Evolutionary conservation across 2,888 invertebrate species (phyloP).

Genomic region (Hydriomena furcata): DNA sequence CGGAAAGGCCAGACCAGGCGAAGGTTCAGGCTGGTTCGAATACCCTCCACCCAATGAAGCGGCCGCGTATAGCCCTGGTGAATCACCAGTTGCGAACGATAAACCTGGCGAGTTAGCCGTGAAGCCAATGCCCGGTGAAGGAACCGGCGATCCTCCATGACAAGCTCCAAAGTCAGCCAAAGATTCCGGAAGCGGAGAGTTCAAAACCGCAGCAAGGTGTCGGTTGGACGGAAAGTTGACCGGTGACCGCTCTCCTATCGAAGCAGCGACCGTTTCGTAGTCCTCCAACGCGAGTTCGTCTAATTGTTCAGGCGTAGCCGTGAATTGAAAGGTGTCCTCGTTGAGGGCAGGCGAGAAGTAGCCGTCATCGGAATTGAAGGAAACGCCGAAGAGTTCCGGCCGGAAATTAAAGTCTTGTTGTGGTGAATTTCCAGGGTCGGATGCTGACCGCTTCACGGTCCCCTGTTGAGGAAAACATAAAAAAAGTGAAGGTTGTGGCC

Average conservation of each 20-base stretch:
- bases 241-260: conserved; percentile 82
- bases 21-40: conserved; percentile 74
- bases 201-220: conserved; percentile 89
- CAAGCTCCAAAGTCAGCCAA: conserved; percentile 93
- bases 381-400: conserved; percentile 85
- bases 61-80: conserved; percentile 70
- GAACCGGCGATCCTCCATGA: conserved; percentile 83
- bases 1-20: conserved; percentile 91
- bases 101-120: conserved; percentile 85
- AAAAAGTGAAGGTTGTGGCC: neutral
- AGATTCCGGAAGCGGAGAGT: conserved; percentile 91
- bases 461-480: conserved; percentile 58
- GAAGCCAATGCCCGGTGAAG: conserved; percentile 80
- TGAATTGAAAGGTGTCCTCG: conserved; percentile 89
- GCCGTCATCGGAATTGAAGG: conserved; percentile 85
- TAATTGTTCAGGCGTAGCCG: conserved; percentile 84
- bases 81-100: conserved; percentile 88
- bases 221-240: conserved; percentile 86
- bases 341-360: conserved; percentile 87
- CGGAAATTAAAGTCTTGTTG: conserved; percentile 84
- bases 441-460: conserved; percentile 88
- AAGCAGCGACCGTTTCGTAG: conserved; percentile 83
- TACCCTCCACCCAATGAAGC: conserved; percentile 71
- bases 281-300: conserved; percentile 86
- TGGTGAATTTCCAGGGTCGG: conserved; percentile 87